Base-by-base conservation (phyloP, 2,113 vertebrate species). In the Hippoglossus stenolepis region DNA sequence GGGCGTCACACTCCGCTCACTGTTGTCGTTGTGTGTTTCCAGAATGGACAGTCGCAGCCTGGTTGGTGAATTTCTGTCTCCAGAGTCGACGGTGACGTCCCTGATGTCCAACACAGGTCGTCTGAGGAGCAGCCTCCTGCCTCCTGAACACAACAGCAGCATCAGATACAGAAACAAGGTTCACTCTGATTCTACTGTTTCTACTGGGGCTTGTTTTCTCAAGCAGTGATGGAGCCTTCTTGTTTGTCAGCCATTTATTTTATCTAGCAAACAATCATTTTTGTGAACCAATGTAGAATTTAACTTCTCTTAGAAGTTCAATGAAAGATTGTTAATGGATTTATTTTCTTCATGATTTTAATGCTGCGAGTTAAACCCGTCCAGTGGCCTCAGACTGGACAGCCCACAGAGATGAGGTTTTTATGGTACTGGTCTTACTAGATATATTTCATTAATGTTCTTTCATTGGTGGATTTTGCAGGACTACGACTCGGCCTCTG, bases 401-500 rank as follows among this genome's bases (percentile, higher is more conserved):
- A 1, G 1, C 35, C 7, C 7, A 38, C 35, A 10, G 35, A 38
- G 9, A 38, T 38, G 35, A 38, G 35, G 13, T 4, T 51, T 74
- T 43, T 20, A 18, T 7, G 18, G 5, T 47, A 10, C 35, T 38
- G 9, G 35, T 38, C 35, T 31, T 7, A 2, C 38, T 40, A 13
- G 40, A 13, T 11, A 11, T 5, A 12, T 40, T 40, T 51, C 3
- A 3, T 15, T 28, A 3, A n/a, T 20, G 28, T 13, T 40, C 47
- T 8, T n/a, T 59, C 4, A 21, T 8, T 20, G 4, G 14, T 5
- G 23, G 18, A 12, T 53, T 23, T 11, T 59, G 6, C 79, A 91
- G 81, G 60, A 89, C 20, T 98, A 97, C 54, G 88, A 87, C 18
- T 98, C 97, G 0, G 97, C 97, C 2, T 94, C 96, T 0, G 93